Evolutionary conservation across 2,113 vertebrate species (phyloP).

Genomic region (Actenoides hombroni): DNA sequence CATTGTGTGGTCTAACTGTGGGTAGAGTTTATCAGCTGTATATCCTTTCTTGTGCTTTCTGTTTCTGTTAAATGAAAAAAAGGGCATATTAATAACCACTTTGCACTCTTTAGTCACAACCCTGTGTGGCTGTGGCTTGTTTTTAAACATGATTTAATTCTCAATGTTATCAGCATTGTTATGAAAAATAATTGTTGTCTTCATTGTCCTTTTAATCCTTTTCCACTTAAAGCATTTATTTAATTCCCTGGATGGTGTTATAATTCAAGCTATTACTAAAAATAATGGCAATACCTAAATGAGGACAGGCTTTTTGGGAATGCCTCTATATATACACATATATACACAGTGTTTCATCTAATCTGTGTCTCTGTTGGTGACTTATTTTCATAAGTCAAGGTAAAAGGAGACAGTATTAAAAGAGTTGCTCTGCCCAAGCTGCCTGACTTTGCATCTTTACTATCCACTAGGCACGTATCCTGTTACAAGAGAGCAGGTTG

Average conservation of each 20-base stretch:
- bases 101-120: not conserved
- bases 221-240: not conserved
- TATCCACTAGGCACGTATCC: not conserved
- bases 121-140: not conserved
- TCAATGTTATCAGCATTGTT: not conserved
- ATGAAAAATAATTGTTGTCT: not conserved
- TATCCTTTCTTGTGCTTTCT: not conserved
- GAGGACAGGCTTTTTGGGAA: not conserved
- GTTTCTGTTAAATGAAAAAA: not conserved
- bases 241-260: not conserved
- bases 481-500: not conserved
- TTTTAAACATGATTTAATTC: not conserved
- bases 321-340: not conserved
- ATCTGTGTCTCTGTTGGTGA: not conserved
- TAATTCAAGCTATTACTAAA: not conserved
- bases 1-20: not conserved
- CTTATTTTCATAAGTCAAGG: not conserved
- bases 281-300: not conserved
- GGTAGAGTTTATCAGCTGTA: not conserved
- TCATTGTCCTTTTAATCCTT: not conserved
- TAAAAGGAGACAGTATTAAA: not conserved
- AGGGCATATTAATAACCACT: not conserved
- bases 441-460: not conserved
- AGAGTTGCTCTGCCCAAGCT: not conserved
- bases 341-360: not conserved